phyloP scores from a whole-genome alignment of 2,797 vertebrate genomes.

The Poeciliopsis gracilis region DNA sequence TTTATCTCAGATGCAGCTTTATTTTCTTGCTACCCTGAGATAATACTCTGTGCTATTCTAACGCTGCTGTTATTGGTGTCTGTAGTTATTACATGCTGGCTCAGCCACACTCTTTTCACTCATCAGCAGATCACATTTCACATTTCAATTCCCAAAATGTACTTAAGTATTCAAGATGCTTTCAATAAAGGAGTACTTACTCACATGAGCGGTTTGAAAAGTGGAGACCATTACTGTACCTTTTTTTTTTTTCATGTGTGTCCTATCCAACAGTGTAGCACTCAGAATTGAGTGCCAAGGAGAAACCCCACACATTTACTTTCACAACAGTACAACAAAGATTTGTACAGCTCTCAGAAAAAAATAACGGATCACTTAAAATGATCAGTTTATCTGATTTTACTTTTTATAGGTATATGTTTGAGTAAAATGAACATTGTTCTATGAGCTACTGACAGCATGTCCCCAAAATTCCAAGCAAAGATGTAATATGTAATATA shows the following conservation, averaged over 20 bases:
- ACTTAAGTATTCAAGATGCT: slow-evolving; percentile 57
- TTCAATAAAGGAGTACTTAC: slow-evolving; percentile 68
- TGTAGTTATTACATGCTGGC: slow-evolving; percentile 37
- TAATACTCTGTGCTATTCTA: slow-evolving; percentile 11
- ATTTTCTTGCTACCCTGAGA: slow-evolving; percentile 18
- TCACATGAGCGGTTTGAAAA: slow-evolving; percentile 70
- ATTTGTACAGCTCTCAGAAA: too few relatives aligned
- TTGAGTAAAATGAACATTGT: too few relatives aligned
- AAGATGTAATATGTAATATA: too few relatives aligned
- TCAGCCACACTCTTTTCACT: slow-evolving; percentile 51
- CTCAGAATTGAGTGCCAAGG: background rate
- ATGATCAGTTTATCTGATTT: too few relatives aligned
- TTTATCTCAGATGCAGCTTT: slow-evolving; percentile 35
- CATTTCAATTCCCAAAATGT: slow-evolving; percentile 71
- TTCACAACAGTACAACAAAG: background rate
- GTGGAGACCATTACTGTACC: slow-evolving; percentile 67
- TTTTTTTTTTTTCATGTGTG: slow-evolving; percentile 3
- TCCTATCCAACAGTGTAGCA: background rate
- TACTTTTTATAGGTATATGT: too few relatives aligned
- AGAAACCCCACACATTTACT: background rate
- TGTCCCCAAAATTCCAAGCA: too few relatives aligned
- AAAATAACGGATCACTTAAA: too few relatives aligned
- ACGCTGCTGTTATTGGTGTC: slow-evolving; percentile 39
- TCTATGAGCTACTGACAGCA: too few relatives aligned
- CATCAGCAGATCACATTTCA: slow-evolving; percentile 68